Evolutionary conservation across 92 coral and sea anemone species (phyloP), one percentile per base, ranked within the genome.

Genomic region (Bergia sp.): DNA sequence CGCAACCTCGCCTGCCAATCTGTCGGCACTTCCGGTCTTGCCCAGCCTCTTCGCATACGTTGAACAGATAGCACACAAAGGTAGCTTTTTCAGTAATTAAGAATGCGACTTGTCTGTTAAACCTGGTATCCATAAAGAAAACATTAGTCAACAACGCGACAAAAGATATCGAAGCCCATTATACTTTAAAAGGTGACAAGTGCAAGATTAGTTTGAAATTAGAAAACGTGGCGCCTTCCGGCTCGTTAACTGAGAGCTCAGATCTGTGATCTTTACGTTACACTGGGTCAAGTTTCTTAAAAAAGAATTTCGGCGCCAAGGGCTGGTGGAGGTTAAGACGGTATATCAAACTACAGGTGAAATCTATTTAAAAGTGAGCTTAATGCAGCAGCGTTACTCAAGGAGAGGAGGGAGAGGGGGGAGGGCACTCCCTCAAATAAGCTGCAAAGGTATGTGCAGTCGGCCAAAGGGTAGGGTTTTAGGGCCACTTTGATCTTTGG

Each of bases 111-210:
- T 43, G 55, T 76, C 80, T 76, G 57, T 42, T 42, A 43, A 20
- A 42, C 53, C 80, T 76, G 80, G 80, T 5, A 43, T 42, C 55
- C 44, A 76, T 76, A 76, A 76, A 76, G 76, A 72, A 76, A 76
- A 15, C 55, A 20, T 76, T 40, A 16, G 45, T 76, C 80, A 76
- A 43, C 80, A 40, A 42, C 36, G 4, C 44, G 55, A 76, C 57
- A 18, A 76, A 20, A 18, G 10, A 21, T n/a, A 15, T 42, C 1
- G 43, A 37, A 8, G 29, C 23, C 13, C 45, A 42, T 76, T 41
- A 76, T 21, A 76, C 80, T 75, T 18, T 15, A 41, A 29, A 41
- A 76, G 80, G 80, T 47, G 80, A 76, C 49, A 76, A 76, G 55
- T 76, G 80, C 80, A 40, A 76, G 80, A 73, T 73, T 73, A 73